Percentiles rank a stretch among this genome's conserved stretches.
These are phyloP conservation scores for Aporophyla nigra DNA, from an alignment of 2,888 invertebrate species.

Conservation along the genomic window DNA sequence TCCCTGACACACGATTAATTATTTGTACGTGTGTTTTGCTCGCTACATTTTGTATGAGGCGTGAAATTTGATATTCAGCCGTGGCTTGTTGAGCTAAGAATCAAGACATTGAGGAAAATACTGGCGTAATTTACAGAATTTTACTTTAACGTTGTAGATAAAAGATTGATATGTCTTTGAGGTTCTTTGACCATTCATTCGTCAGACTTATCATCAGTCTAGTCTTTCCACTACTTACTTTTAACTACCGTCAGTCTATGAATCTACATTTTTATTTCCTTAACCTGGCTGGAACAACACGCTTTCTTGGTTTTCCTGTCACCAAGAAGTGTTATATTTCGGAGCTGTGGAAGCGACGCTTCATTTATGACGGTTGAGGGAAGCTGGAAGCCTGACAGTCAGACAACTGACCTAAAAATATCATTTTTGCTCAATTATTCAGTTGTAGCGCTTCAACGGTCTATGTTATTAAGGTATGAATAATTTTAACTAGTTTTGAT, in stretches of 20 bases:
- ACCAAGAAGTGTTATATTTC: constrained; percentile 10
- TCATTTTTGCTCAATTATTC: neutral
- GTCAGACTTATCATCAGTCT: too few relatives aligned
- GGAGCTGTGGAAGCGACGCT: neutral
- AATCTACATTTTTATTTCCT: neutral
- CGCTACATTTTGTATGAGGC: constrained; percentile 43
- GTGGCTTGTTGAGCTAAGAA: constrained; percentile 10
- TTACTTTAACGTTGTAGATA: neutral
- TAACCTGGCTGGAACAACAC: neutral
- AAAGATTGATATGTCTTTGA: too few relatives aligned
- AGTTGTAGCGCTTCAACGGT: too few relatives aligned
- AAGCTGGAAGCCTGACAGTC: neutral
- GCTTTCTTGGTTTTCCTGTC: neutral
- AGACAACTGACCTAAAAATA: neutral
- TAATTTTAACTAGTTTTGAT: neutral
- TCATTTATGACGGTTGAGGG: neutral
- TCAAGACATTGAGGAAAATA: constrained; percentile 19
- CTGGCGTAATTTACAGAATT: neutral
- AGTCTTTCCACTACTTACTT: neutral
- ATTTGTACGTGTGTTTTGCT: constrained; percentile 52
- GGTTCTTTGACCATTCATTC: too few relatives aligned
- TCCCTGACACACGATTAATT: constrained; percentile 57
- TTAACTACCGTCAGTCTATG: neutral
- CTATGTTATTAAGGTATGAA: too few relatives aligned
- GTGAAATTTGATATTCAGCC: constrained; percentile 30